These are phyloP conservation scores for Watsonalla cultraria DNA, from an alignment of 2,888 invertebrate species.

Conservation along the genomic window DNA sequence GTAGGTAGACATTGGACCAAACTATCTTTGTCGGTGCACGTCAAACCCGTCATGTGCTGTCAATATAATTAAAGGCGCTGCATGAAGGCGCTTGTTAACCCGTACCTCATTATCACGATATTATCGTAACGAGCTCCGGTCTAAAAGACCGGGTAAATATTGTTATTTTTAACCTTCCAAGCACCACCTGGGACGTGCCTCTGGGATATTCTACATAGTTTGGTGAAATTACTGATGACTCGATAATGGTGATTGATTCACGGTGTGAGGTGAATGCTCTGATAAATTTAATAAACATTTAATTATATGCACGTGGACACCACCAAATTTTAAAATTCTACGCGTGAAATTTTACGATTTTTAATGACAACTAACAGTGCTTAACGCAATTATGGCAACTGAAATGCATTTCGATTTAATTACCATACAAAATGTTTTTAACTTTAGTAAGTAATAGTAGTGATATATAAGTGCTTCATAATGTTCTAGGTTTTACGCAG, in stretches of 20 bases:
- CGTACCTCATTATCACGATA: conserved; percentile 55
- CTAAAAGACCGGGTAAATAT: conserved; percentile 29
- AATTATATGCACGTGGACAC: neutral
- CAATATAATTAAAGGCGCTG: conserved; percentile 58
- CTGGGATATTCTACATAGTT: neutral
- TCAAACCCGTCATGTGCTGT: conserved; percentile 44
- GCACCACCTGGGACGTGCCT: neutral
- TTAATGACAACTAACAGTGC: too few species aligned
- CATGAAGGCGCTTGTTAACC: conserved; percentile 63
- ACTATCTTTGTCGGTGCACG: conserved; percentile 9
- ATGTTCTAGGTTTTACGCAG: too few species aligned
- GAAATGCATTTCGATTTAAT: too few species aligned
- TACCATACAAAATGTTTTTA: too few species aligned
- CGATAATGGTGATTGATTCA: neutral
- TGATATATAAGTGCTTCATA: too few species aligned
- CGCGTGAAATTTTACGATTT: too few species aligned
- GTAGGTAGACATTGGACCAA: conserved; percentile 2
- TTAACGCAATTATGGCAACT: too few species aligned
- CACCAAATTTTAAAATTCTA: too few species aligned
- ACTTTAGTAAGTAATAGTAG: too few species aligned
- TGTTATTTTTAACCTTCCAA: neutral
- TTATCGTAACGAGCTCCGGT: conserved; percentile 48
- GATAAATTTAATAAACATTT: neutral
- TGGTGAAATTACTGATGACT: conserved; percentile 6
- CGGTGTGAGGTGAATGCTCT: neutral